Base-by-base conservation (phyloP, 2,113 vertebrate species). In the Abramis brama region DNA sequence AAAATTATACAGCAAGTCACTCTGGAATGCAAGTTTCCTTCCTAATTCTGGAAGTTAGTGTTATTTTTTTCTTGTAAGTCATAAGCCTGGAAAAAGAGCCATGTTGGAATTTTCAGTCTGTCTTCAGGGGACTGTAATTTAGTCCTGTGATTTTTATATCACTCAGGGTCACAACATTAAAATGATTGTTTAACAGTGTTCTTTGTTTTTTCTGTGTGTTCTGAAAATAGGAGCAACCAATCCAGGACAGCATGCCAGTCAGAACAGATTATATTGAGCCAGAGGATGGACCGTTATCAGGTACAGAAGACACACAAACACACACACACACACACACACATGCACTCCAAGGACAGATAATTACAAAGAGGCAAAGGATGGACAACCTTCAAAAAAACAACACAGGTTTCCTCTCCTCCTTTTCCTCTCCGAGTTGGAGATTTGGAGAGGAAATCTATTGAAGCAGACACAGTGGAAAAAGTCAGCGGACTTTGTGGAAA, bases 271-370 rank as follows among this genome's bases (percentile, higher is more conserved):
- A 90, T 75, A 88, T 85, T 80, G 93, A 90, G 84, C 82, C 91
- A 77, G 93, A 93, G 87, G 91, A 94, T 91, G 93, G 91, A 91
- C 87, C 90, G 60, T 94, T 95, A 95, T 95, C 95, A 95, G 94
- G 94, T 96, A 95, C 5, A 88, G 89, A 93, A 91, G 89, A 90
- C 68, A 88, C 85, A 25, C 68, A 75, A 10, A 73, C 73, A 25
- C 47, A 10, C 23, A 39, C n/a, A 71, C 68, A 82, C 39, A 52
- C n/a, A 55, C 68, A 86, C 66, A 52, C 21, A 84, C 36, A 75
- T 52, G 75, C 52, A 79, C 36, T 50, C 30, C 76, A 84, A 84
- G 50, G 66, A 43, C 82, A 74, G 30, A 71, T 43, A 70, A 73
- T 62, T 84, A 57, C 75, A 79, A 73, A 33, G 17, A 71, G 36